A percentile compares a stretch with the other conserved stretches of the same genome.
Conservation (phyloP, 2,113 vertebrate genomes). For the Antennarius striatus region DNA sequence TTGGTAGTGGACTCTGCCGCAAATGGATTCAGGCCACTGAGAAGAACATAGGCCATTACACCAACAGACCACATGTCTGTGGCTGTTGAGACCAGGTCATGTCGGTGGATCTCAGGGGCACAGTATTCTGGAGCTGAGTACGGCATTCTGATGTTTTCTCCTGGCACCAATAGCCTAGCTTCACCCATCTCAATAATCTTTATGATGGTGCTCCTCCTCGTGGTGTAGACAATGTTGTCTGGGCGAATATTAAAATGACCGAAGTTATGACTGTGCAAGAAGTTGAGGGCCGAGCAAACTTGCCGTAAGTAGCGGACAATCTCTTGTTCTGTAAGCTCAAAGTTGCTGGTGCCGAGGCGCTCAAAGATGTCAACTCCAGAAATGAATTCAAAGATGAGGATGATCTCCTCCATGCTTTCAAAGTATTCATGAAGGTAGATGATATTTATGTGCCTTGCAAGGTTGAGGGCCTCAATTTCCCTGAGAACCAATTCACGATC, state of each 20-base stretch:
- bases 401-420: conserved; percentile 96
- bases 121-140: conserved; percentile 95
- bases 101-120: conserved; percentile 93
- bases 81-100: conserved; percentile 90
- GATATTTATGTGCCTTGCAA: conserved; percentile 89
- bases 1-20: conserved; percentile 93
- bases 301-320: conserved; percentile 91
- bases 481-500: conserved; percentile 95
- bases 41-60: conserved; percentile 90
- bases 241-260: conserved; percentile 95
- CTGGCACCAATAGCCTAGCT: conserved; percentile 89
- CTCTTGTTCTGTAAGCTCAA: conserved; percentile 95
- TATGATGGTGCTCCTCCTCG: conserved; percentile 87
- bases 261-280: conserved; percentile 89
- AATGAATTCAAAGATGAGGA: conserved; percentile 97
- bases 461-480: conserved; percentile 94
- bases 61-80: conserved; percentile 99
- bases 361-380: conserved; percentile 98
- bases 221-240: conserved; percentile 95
- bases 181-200: conserved; percentile 98
- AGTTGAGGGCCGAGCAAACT: conserved; percentile 89
- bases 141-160: conserved; percentile 92
- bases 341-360: conserved; percentile 88
- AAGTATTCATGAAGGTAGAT: conserved; percentile 95
- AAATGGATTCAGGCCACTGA: conserved; percentile 96